These are phyloP conservation scores for Poecile montanus DNA, from an alignment of 2,797 vertebrate species.

Conservation along the genomic window DNA sequence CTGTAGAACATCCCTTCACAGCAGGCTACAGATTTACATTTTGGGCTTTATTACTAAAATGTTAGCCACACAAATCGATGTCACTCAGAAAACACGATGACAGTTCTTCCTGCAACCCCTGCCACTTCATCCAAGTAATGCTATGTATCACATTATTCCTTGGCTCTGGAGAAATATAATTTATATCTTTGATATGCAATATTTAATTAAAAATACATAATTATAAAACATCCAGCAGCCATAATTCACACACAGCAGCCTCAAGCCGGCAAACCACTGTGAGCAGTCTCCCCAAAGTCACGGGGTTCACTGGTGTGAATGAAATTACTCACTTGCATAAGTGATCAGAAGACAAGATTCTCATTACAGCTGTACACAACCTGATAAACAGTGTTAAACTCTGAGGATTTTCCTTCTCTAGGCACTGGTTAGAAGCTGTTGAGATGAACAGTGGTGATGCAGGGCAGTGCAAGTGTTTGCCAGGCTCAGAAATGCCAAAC, in stretches of 20 bases:
- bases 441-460: background rate
- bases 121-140: slow-evolving; percentile 45
- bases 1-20: slow-evolving; percentile 73
- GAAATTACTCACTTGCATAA: slow-evolving; percentile 8
- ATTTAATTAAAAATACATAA: slow-evolving; percentile 53
- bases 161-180: background rate
- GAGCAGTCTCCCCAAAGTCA: background rate
- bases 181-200: slow-evolving; percentile 53
- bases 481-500: background rate
- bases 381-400: background rate
- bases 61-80: slow-evolving; percentile 76
- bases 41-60: slow-evolving; percentile 76
- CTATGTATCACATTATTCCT: background rate
- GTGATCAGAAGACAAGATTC: background rate
- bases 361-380: background rate
- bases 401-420: background rate
- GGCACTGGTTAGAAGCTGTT: background rate
- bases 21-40: slow-evolving; percentile 76
- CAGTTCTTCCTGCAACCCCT: slow-evolving; percentile 45
- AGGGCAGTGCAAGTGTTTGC: background rate
- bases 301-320: background rate
- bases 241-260: background rate
- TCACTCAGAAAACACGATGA: slow-evolving; percentile 71
- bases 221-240: slow-evolving; percentile 28
- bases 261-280: background rate